Conservation (phyloP, 2,113 vertebrate species). For the Cercopithecus mona region DNA sequence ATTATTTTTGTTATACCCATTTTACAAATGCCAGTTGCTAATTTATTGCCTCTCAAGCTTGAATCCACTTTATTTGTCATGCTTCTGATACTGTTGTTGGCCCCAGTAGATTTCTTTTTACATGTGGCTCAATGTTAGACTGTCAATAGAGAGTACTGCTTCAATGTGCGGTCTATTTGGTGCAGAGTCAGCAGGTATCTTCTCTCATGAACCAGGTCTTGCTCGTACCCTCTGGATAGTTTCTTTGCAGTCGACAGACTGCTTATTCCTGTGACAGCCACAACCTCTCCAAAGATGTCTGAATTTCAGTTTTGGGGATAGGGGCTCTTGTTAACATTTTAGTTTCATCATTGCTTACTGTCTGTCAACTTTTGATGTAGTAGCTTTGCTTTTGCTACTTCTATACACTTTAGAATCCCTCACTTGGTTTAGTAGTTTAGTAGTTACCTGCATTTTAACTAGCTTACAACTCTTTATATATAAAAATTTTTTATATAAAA, state of each 20-base stretch:
- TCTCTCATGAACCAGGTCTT: background rate
- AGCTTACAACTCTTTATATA: background rate
- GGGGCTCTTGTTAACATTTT: background rate
- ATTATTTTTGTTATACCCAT: background rate
- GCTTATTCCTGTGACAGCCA: background rate
- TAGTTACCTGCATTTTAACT: background rate
- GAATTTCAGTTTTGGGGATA: background rate
- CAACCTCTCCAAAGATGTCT: background rate
- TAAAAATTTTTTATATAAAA: background rate
- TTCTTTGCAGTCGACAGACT: background rate
- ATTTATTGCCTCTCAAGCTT: background rate
- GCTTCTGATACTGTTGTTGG: background rate
- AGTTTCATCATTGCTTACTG: background rate
- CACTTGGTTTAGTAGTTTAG: background rate
- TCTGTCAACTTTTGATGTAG: background rate
- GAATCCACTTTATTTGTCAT: background rate
- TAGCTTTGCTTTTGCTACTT: background rate
- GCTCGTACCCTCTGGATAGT: background rate
- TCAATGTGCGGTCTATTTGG: background rate
- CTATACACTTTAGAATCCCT: background rate
- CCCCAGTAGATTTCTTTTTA: background rate
- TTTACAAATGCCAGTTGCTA: background rate
- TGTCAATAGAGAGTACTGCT: too few relatives aligned
- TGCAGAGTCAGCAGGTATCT: too few relatives aligned
- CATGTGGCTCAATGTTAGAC: background rate